Percentiles rank a stretch among this genome's conserved stretches.
Evolutionary conservation across 2,888 invertebrate species (phyloP).

Genomic region (Cyclophora albipunctata): DNA sequence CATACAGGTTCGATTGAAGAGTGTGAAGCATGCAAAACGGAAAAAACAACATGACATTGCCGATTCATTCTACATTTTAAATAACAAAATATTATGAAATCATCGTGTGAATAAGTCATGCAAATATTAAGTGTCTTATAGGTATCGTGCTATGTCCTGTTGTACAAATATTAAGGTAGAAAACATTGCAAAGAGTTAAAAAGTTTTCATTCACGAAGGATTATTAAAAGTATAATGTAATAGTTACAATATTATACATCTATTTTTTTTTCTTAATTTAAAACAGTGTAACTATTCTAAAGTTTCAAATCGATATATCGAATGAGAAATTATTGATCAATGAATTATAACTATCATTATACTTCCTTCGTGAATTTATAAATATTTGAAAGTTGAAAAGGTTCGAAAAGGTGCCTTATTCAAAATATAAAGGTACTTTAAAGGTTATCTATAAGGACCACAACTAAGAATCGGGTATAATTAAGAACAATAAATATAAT

Average conservation of each 20-base stretch:
- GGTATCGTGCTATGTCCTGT: constrained; percentile 38
- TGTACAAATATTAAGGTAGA: constrained; percentile 41
- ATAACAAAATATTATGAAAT: background rate
- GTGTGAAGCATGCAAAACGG: constrained; percentile 46
- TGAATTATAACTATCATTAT: background rate
- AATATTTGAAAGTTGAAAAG: constrained; percentile 13
- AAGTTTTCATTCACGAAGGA: constrained; percentile 32
- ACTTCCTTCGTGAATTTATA: constrained; percentile 28
- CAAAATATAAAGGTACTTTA: background rate
- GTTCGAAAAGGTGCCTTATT: background rate
- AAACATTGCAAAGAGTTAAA: constrained; percentile 72
- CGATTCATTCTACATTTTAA: constrained; percentile 14
- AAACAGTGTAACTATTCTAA: background rate
- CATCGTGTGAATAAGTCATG: background rate
- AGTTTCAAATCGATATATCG: background rate
- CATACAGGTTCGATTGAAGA: constrained; percentile 40
- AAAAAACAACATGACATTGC: constrained; percentile 42
- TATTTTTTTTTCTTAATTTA: no score
- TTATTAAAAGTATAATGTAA: background rate
- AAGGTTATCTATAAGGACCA: constrained; percentile 18
- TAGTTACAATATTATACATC: no score
- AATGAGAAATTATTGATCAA: background rate
- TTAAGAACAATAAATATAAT: constrained; percentile 1
- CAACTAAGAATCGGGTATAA: constrained; percentile 10
- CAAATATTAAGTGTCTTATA: constrained; percentile 18